These are phyloP conservation scores for Circaetus cinerascens DNA, from an alignment of 2,113 vertebrate species.

Conservation along the genomic window DNA sequence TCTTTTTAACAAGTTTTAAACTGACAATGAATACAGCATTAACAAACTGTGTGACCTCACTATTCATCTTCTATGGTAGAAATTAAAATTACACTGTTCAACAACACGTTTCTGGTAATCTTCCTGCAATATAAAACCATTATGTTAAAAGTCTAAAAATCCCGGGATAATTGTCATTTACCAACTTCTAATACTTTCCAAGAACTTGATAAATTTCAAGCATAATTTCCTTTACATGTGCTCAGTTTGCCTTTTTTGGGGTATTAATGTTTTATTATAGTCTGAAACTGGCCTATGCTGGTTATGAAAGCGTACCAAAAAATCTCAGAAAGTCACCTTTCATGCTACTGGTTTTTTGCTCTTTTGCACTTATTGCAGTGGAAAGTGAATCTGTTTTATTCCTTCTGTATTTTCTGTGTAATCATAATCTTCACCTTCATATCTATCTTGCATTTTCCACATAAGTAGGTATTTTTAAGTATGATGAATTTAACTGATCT, in stretches of 20 bases:
- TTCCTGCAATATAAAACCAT: neutral
- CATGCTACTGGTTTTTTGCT: neutral
- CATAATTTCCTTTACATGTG: neutral
- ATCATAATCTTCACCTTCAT: neutral
- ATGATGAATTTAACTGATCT: neutral
- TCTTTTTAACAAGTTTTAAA: neutral
- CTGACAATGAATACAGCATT: neutral
- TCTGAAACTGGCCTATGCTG: neutral
- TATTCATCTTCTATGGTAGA: neutral
- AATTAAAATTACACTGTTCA: too few species aligned
- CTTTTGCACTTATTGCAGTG: neutral
- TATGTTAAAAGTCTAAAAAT: neutral
- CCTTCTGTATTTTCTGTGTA: neutral
- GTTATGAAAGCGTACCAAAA: neutral
- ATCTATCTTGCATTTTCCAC: neutral
- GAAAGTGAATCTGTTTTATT: neutral
- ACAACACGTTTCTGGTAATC: neutral
- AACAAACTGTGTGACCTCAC: neutral
- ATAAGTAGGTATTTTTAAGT: neutral
- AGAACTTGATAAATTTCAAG: neutral
- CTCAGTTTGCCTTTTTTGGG: neutral
- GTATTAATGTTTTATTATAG: neutral
- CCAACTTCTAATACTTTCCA: neutral
- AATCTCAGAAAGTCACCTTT: neutral
- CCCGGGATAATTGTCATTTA: neutral